Conservation (phyloP, 1,140 invertebrate genomes). For the Tetragnatha versicolor region DNA sequence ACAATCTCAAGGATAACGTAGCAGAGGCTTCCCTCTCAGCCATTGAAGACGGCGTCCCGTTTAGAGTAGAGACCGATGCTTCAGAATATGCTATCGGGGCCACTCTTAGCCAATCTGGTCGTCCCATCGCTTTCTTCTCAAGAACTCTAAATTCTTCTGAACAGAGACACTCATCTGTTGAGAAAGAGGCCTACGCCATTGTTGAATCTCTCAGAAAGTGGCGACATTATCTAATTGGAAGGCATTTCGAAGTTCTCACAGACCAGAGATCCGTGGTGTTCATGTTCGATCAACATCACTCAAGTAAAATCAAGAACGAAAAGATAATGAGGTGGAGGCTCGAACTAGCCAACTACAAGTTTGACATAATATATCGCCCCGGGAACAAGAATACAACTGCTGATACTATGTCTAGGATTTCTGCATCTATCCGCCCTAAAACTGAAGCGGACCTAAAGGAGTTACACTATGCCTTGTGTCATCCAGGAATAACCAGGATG, state of each 20-base stretch:
- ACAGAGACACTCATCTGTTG: constrained; percentile 12
- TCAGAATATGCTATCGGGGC: constrained; percentile 7
- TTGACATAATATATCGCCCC: constrained; percentile 31
- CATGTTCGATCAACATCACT: constrained; percentile 34
- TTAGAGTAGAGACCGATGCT: constrained; percentile 30
- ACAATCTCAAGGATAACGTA: not conserved
- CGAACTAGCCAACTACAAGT: constrained; percentile 30
- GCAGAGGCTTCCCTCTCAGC: not conserved
- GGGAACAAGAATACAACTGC: constrained; percentile 15
- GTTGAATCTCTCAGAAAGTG: constrained; percentile 1
- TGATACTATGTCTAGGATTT: constrained; percentile 25
- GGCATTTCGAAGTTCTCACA: constrained; percentile 23
- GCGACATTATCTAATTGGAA: constrained; percentile 16
- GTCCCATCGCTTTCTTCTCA: constrained; percentile 31
- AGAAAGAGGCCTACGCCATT: constrained; percentile 40
- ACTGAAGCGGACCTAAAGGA: not conserved
- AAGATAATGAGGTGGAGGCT: constrained; percentile 47
- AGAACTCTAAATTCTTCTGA: constrained; percentile 14
- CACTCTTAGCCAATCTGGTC: not conserved
- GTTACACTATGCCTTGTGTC: constrained; percentile 57
- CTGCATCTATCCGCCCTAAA: not conserved
- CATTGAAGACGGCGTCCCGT: constrained; percentile 1
- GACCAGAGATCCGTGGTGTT: constrained; percentile 29
- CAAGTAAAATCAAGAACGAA: constrained; percentile 48
- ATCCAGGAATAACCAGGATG: constrained; percentile 58